phyloP scores from a whole-genome alignment of 2,113 vertebrate genomes.

The Coracopsis vasa region DNA sequence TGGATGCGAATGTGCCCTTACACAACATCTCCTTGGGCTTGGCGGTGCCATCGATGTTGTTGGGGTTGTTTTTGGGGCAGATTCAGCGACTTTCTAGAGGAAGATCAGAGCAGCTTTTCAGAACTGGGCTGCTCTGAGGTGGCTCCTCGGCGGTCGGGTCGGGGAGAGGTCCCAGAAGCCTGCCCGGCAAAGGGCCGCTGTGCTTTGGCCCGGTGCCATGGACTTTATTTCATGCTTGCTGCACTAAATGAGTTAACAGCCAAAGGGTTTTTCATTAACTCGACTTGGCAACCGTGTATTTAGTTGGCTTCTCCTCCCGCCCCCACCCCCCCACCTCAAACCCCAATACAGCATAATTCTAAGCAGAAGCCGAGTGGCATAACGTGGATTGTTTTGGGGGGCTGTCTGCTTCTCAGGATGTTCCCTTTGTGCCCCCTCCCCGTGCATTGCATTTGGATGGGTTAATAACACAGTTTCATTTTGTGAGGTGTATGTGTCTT shows the following conservation, averaged over 20 bases:
- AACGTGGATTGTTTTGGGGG: background rate
- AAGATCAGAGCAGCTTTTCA: background rate
- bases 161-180: background rate
- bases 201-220: slow-evolving; percentile 24
- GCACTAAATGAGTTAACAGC: slow-evolving; percentile 67
- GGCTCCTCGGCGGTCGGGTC: background rate
- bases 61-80: too few species aligned
- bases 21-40: background rate
- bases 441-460: accelerated
- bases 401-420: background rate
- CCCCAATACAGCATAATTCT: background rate
- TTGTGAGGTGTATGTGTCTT: accelerated
- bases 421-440: background rate
- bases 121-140: background rate
- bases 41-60: background rate
- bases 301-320: background rate
- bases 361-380: background rate
- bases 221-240: slow-evolving; percentile 54
- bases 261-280: slow-evolving; percentile 71
- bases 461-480: background rate
- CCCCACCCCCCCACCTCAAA: accelerated
- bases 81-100: background rate
- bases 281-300: slow-evolving; percentile 48
- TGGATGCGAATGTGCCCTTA: background rate
- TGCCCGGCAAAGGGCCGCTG: background rate